phyloP scores from a whole-genome alignment of 92 coral and sea anemone species.

The Phymanthus crucifer region DNA sequence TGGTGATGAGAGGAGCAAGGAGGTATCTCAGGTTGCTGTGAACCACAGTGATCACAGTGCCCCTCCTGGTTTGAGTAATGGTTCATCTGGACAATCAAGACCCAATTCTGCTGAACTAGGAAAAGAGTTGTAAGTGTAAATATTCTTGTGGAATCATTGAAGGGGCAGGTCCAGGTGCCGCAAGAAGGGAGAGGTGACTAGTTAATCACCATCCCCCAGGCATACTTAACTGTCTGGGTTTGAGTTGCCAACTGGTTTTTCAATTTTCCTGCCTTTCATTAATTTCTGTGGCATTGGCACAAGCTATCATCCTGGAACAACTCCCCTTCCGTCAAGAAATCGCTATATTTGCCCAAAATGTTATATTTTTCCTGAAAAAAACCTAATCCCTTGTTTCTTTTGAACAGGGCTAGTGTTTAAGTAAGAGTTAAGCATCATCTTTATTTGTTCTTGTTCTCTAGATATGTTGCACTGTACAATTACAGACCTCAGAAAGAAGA shows the following conservation, averaged over 20 bases:
- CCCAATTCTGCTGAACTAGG: constrained; percentile 81
- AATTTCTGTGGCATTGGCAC: no score
- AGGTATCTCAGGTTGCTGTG: neutral
- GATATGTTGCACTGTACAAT: constrained; percentile 86
- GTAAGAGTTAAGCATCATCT: neutral
- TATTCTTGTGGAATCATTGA: neutral
- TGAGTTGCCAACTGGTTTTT: no score
- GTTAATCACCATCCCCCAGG: no score
- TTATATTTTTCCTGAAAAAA: no score
- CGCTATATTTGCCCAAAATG: no score
- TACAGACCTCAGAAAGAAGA: constrained; percentile 91
- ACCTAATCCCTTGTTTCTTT: no score
- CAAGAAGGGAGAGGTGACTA: neutral
- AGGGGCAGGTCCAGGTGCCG: no score
- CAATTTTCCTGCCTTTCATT: no score
- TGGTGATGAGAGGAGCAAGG: neutral
- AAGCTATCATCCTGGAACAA: no score
- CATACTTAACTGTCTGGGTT: no score
- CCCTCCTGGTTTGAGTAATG: neutral
- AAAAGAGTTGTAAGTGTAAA: constrained; percentile 75
- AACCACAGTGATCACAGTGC: constrained; percentile 3
- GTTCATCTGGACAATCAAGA: constrained; percentile 40
- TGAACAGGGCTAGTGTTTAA: neutral
- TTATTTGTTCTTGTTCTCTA: constrained; percentile 4
- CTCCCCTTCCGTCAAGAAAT: no score